Percentiles rank a stretch among this genome's conserved stretches.
phyloP scores from a whole-genome alignment of 2,113 vertebrate species.

The Scomber colias region DNA sequence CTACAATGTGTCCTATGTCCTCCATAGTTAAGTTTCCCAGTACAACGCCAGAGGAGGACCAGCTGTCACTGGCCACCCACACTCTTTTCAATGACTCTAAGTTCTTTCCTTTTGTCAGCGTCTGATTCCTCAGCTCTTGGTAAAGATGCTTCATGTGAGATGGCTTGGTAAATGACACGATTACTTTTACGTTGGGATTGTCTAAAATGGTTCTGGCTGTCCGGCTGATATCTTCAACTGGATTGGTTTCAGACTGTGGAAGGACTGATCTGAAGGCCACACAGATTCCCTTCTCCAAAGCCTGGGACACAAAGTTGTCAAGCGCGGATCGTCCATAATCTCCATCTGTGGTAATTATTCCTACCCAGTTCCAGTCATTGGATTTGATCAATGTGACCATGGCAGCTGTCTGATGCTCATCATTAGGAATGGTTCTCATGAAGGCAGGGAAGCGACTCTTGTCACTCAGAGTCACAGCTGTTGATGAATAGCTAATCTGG shows the following conservation, averaged over 20 bases:
- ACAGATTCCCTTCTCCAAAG: constrained; percentile 84
- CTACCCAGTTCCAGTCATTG: constrained; percentile 90
- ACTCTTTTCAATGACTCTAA: constrained; percentile 79
- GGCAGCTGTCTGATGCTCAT: constrained; percentile 89
- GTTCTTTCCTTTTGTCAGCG: constrained; percentile 33
- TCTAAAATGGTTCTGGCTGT: constrained; percentile 82
- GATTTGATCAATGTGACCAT: constrained; percentile 87
- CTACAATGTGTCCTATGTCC: constrained; percentile 88
- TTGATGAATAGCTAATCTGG: constrained; percentile 92
- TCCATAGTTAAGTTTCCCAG: constrained; percentile 78
- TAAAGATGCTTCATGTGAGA: constrained; percentile 85
- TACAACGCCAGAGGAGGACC: constrained; percentile 85
- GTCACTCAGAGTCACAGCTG: constrained; percentile 91
- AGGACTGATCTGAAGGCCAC: constrained; percentile 90
- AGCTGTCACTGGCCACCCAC: constrained; percentile 93
- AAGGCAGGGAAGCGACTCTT: constrained; percentile 91
- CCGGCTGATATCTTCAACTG: constrained; percentile 72
- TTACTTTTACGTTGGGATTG: constrained; percentile 87
- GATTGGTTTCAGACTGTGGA: constrained; percentile 84
- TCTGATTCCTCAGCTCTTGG: constrained; percentile 72
- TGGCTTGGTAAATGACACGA: constrained; percentile 89
- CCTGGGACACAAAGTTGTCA: constrained; percentile 86
- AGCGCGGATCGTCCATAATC: constrained; percentile 89
- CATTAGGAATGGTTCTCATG: constrained; percentile 90
- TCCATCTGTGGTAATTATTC: constrained; percentile 88